A percentile compares a stretch with the other conserved stretches of the same genome.
Evolutionary conservation across 2,888 invertebrate genomes (phyloP).

Genomic region (Megamerina dolium): DNA sequence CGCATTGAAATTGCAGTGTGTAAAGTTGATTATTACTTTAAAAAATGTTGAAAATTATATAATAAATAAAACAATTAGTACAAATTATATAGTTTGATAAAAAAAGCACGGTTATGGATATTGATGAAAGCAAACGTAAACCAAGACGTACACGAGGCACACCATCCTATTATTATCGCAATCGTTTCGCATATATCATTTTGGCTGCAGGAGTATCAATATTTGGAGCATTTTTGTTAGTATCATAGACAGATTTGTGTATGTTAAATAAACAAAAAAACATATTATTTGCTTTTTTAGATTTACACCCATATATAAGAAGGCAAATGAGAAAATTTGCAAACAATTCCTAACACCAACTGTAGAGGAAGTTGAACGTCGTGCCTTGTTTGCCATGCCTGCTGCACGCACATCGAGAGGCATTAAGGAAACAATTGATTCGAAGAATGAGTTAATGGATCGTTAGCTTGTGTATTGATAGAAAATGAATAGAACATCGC

Average conservation of each 20-base stretch:
- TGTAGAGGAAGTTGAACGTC: constrained; percentile 36
- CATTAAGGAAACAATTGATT: constrained; percentile 34
- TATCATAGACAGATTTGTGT: not conserved
- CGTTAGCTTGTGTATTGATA: constrained; percentile 22
- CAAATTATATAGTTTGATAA: too few relatives aligned
- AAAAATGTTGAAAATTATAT: too few relatives aligned
- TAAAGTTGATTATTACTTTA: too few relatives aligned
- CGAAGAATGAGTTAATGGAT: constrained; percentile 27
- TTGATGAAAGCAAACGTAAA: constrained; percentile 57
- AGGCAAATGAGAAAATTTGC: constrained; percentile 28
- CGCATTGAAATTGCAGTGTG: too few relatives aligned
- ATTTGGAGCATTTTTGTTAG: constrained; percentile 38
- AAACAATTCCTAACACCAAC: constrained; percentile 16
- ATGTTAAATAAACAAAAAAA: not conserved
- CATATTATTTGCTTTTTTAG: constrained; percentile 23
- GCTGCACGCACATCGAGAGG: constrained; percentile 25
- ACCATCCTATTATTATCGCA: constrained; percentile 56
- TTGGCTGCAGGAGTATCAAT: constrained; percentile 44
- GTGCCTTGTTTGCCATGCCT: constrained; percentile 29
- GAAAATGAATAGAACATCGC: constrained; percentile 36
- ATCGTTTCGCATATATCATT: constrained; percentile 52
- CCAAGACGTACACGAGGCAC: constrained; percentile 62
- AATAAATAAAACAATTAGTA: too few relatives aligned
- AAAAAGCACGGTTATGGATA: constrained; percentile 41
- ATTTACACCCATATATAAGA: constrained; percentile 32